Evolutionary conservation across 2,797 vertebrate genomes (phyloP).

Genomic region (Enteromius viviparus): DNA sequence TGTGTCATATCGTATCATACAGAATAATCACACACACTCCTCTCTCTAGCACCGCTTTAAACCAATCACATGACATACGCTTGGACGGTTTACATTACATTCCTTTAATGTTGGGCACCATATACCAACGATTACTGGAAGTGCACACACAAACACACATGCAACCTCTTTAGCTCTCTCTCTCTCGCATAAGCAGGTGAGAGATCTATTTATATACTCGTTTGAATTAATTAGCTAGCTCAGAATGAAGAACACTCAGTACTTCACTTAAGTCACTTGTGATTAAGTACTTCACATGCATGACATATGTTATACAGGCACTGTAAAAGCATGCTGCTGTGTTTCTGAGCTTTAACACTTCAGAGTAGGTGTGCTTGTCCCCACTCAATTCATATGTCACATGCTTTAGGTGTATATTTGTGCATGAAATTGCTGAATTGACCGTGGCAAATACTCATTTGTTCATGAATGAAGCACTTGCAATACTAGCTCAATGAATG

Average conservation of each 20-base stretch:
- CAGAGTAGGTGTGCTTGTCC: background rate
- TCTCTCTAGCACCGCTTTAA: slow-evolving; percentile 29
- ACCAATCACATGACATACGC: slow-evolving; percentile 46
- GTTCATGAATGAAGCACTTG: slow-evolving; percentile 4
- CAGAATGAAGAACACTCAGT: slow-evolving; percentile 73
- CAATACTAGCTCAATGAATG: background rate
- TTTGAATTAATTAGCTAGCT: slow-evolving; percentile 80
- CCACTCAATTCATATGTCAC: background rate
- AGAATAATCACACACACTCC: slow-evolving; percentile 17
- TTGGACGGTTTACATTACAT: slow-evolving; percentile 55
- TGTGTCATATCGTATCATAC: slow-evolving; percentile 26
- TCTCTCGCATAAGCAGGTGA: slow-evolving; percentile 67
- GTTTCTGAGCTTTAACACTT: slow-evolving; percentile 2
- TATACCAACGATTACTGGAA: slow-evolving; percentile 52
- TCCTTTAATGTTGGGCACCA: slow-evolving; percentile 68
- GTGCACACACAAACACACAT: slow-evolving; percentile 38
- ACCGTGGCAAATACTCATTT: slow-evolving; percentile 25
- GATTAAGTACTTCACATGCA: slow-evolving; percentile 61
- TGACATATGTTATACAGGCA: slow-evolving; percentile 4
- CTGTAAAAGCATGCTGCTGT: background rate
- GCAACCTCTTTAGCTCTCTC: slow-evolving; percentile 34
- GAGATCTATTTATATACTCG: slow-evolving; percentile 76
- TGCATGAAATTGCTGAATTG: background rate
- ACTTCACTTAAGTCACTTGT: slow-evolving; percentile 68
- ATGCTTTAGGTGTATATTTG: slow-evolving; percentile 7